Percentiles rank a stretch among this genome's conserved stretches.
Conservation (phyloP, 2,113 vertebrate species). For the Pachyramphus minor region DNA sequence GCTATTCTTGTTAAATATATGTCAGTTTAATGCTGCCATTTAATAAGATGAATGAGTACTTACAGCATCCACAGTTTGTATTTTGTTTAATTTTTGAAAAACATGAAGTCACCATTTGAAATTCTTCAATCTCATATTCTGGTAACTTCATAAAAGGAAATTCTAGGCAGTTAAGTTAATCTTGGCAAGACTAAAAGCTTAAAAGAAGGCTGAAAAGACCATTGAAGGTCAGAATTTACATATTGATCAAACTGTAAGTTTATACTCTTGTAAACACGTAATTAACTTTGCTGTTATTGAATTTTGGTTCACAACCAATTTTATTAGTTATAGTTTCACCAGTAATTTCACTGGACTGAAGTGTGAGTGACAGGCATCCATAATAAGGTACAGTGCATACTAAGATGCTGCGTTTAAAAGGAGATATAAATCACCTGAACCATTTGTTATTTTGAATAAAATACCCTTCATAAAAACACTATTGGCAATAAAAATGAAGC, state of each 20-base stretch:
- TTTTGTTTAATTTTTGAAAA: neutral
- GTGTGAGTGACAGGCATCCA: slow-evolving; percentile 51
- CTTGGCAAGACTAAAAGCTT: slow-evolving; percentile 76
- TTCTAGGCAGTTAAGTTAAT: slow-evolving; percentile 75
- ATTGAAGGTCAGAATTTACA: slow-evolving; percentile 84
- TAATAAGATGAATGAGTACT: neutral
- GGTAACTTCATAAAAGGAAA: slow-evolving; percentile 68
- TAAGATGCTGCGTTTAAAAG: slow-evolving; percentile 10
- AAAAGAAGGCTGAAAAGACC: slow-evolving; percentile 77
- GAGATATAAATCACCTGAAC: slow-evolving; percentile 1
- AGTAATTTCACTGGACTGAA: slow-evolving; percentile 66
- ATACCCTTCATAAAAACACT: neutral
- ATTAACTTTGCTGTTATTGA: slow-evolving; percentile 83
- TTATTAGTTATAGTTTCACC: slow-evolving; percentile 74
- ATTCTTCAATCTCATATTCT: neutral
- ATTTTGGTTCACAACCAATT: slow-evolving; percentile 79
- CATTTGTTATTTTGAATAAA: slow-evolving; percentile 16
- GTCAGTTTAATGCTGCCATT: neutral
- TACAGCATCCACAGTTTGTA: neutral
- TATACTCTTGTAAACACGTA: slow-evolving; percentile 78
- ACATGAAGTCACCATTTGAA: neutral
- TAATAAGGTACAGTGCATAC: slow-evolving; percentile 41
- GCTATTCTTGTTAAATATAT: neutral
- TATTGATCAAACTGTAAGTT: slow-evolving; percentile 83
- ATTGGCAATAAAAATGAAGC: neutral